Percentiles rank a stretch among this genome's conserved stretches.
Conservation (phyloP, 2,888 invertebrate species). For the Allophyes oxyacanthae region DNA sequence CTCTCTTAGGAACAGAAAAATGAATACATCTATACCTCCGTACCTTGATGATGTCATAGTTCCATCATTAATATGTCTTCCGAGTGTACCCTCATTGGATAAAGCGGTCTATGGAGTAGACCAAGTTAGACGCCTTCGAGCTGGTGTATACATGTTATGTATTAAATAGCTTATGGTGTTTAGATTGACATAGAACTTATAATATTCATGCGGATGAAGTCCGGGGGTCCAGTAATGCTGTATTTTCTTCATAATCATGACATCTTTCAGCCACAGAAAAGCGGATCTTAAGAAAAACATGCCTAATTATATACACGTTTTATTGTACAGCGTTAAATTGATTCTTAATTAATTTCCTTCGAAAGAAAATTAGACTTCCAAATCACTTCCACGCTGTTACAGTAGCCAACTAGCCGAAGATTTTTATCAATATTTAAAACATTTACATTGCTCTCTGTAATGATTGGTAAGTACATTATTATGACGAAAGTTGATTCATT, state of each 20-base stretch:
- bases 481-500: not conserved
- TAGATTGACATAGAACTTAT: constrained; percentile 6
- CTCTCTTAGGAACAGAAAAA: no score
- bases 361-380: constrained; percentile 43
- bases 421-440: constrained; percentile 34
- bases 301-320: constrained; percentile 32
- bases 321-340: constrained; percentile 34
- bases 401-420: constrained; percentile 14
- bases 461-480: not conserved
- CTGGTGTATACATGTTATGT: no score
- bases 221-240: constrained; percentile 28
- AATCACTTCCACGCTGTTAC: constrained; percentile 28
- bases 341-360: constrained; percentile 40
- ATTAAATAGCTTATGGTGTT: constrained; percentile 6
- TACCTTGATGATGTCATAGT: no score
- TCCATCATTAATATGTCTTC: no score
- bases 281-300: no score
- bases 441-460: constrained; percentile 3
- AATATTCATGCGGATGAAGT: constrained; percentile 16
- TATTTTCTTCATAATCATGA: constrained; percentile 22
- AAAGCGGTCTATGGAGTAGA: no score
- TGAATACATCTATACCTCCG: no score
- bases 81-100: no score
- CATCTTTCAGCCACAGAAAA: constrained; percentile 13
- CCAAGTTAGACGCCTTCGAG: no score